These are phyloP conservation scores for Thysanoteuthis rhombus DNA, from an alignment of 2,888 invertebrate genomes.

Conservation along the genomic window DNA sequence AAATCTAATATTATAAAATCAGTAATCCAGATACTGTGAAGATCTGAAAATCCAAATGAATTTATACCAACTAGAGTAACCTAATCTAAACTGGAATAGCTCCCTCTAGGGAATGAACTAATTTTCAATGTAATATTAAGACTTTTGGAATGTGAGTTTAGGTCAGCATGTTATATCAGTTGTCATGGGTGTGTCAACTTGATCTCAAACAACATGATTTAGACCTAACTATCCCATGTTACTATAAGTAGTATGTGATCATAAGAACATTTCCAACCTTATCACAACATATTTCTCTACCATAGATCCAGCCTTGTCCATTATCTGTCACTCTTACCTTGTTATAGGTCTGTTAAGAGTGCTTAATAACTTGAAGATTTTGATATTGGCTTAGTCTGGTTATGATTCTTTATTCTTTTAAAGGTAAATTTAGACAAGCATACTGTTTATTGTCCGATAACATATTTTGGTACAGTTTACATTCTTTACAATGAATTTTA, in stretches of 20 bases:
- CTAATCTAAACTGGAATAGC: neutral
- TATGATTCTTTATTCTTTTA: neutral
- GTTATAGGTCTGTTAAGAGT: neutral
- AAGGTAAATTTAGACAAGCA: neutral
- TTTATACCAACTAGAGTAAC: neutral
- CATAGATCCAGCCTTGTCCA: neutral
- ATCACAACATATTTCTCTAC: neutral
- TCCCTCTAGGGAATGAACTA: neutral
- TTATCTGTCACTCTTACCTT: neutral
- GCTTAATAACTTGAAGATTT: neutral
- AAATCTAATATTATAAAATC: too few relatives aligned
- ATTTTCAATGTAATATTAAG: neutral
- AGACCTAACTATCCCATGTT: neutral
- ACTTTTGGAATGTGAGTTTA: neutral
- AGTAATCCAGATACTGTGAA: too few relatives aligned
- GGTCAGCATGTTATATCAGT: neutral
- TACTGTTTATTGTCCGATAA: too few relatives aligned
- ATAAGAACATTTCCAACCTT: neutral
- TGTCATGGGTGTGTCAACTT: neutral
- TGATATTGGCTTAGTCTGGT: neutral
- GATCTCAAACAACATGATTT: neutral
- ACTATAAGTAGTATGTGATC: neutral
- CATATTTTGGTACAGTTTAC: neutral
- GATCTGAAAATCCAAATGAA: too few relatives aligned
- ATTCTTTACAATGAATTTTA: neutral